Evolutionary conservation across 2,113 vertebrate genomes (phyloP).

Genomic region (Malurus melanocephalus): DNA sequence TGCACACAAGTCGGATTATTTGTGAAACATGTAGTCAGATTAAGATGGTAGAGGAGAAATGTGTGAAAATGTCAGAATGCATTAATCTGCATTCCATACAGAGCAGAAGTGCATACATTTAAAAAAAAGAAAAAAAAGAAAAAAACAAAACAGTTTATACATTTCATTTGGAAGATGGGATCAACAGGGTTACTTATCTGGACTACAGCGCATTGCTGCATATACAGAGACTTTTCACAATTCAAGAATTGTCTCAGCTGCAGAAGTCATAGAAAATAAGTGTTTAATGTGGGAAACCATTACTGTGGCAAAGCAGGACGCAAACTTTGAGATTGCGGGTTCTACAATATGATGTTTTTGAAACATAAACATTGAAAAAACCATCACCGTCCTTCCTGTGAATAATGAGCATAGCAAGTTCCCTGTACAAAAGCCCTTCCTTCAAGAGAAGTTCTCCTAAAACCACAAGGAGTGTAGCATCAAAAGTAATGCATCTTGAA

Average conservation of each 20-base stretch:
- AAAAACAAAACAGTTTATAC: neutral
- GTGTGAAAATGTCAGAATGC: neutral
- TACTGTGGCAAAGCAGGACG: neutral
- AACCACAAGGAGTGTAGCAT: conserved; percentile 33
- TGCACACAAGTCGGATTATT: neutral
- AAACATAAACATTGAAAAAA: neutral
- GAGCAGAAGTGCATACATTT: neutral
- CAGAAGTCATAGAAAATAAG: neutral
- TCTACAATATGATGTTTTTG: neutral
- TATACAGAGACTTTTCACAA: neutral
- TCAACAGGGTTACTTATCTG: neutral
- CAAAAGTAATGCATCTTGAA: conserved; percentile 28
- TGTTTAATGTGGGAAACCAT: neutral
- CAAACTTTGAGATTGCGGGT: neutral
- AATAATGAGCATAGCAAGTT: neutral
- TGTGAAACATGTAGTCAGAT: neutral
- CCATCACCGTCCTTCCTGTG: neutral
- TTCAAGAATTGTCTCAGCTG: neutral
- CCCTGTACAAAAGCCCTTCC: conserved; percentile 3
- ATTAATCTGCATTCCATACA: neutral
- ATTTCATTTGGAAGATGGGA: neutral
- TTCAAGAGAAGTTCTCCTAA: conserved; percentile 22
- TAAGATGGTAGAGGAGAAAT: neutral
- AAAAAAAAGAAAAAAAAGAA: neutral
- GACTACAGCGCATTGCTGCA: neutral